phyloP scores from a whole-genome alignment of 2,888 invertebrate species.

The Tetranychus truncatus region DNA sequence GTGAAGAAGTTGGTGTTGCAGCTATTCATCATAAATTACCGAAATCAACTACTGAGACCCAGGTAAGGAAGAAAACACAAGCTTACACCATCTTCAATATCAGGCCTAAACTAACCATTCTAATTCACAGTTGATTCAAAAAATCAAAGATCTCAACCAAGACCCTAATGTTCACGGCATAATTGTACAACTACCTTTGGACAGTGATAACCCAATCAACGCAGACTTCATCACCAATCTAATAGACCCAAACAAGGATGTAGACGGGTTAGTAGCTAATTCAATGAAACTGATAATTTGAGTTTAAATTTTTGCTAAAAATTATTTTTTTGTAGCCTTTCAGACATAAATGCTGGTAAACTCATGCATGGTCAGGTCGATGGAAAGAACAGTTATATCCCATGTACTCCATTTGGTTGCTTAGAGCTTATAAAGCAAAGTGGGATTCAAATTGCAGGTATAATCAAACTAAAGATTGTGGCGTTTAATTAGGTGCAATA shows the following conservation, averaged over 20 bases:
- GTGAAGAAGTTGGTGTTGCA: conserved; percentile 67
- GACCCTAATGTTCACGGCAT: conserved; percentile 75
- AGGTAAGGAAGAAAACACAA: conserved; percentile 37
- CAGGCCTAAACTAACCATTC: background rate
- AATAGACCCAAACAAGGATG: conserved; percentile 75
- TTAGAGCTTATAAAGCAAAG: conserved; percentile 66
- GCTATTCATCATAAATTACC: conserved; percentile 63
- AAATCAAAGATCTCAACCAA: conserved; percentile 55
- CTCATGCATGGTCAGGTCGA: conserved; percentile 67
- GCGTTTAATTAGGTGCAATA: too few species aligned
- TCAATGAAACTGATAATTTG: background rate
- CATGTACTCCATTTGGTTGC: conserved; percentile 91
- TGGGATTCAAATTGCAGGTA: conserved; percentile 29
- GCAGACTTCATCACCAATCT: conserved; percentile 36
- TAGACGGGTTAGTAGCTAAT: conserved; percentile 56
- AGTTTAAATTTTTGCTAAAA: background rate
- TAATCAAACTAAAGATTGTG: too few species aligned
- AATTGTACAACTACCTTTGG: conserved; percentile 82
- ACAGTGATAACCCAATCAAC: conserved; percentile 61
- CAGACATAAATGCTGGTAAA: conserved; percentile 75
- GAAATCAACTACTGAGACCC: conserved; percentile 55
- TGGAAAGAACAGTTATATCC: conserved; percentile 52
- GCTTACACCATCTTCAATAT: background rate
- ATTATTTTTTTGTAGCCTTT: conserved; percentile 13
- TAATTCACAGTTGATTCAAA: conserved; percentile 44